phyloP scores from a whole-genome alignment of 2,888 invertebrate species.

The Strigamia maritima region DNA sequence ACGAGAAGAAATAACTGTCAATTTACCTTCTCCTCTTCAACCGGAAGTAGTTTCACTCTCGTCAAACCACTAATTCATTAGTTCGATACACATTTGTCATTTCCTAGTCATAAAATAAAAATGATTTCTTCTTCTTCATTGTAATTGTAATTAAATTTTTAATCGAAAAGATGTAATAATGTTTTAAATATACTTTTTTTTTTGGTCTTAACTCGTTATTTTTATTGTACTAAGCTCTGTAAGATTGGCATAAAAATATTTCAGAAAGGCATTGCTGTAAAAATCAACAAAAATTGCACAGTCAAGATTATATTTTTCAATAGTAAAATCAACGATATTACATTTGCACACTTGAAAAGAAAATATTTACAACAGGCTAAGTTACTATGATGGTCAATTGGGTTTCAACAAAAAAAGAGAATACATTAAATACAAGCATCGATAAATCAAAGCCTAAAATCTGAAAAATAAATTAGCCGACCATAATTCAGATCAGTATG shows the following conservation, averaged over 20 bases:
- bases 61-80: background rate
- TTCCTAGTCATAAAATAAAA: background rate
- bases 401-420: background rate
- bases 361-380: slow-evolving; percentile 12
- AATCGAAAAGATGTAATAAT: background rate
- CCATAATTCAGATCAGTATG: slow-evolving; percentile 3
- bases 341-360: slow-evolving; percentile 11
- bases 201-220: slow-evolving; percentile 6
- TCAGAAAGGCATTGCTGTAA: background rate
- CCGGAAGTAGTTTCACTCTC: slow-evolving; percentile 40
- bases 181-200: background rate
- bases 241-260: slow-evolving; percentile 1
- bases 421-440: background rate
- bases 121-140: background rate
- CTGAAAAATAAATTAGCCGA: slow-evolving; percentile 15
- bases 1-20: slow-evolving; percentile 39
- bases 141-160: background rate
- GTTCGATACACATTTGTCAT: background rate
- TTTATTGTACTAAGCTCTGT: background rate
- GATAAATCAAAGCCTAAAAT: background rate
- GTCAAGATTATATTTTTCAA: slow-evolving; percentile 21
- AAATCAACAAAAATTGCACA: slow-evolving; percentile 23
- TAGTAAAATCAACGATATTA: slow-evolving; percentile 15
- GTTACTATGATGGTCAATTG: background rate
- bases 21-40: slow-evolving; percentile 42